Evolutionary conservation across 2,797 vertebrate genomes (phyloP).

Genomic region (Rhyacichthys aspro): DNA sequence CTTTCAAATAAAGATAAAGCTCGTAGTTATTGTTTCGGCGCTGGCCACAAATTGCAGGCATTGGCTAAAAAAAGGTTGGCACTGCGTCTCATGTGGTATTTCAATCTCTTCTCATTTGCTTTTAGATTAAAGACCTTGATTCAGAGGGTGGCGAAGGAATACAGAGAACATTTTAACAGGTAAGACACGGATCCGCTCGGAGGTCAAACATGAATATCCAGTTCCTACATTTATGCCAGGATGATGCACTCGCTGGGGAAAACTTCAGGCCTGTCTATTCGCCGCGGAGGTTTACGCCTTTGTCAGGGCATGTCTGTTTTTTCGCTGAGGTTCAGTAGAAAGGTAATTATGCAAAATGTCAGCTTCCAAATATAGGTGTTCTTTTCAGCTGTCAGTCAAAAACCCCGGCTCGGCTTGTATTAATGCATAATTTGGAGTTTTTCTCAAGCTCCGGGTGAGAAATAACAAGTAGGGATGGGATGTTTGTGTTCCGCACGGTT

Average conservation of each 20-base stretch:
- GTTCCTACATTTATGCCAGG: slow-evolving; percentile 63
- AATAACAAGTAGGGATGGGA: slow-evolving; percentile 43
- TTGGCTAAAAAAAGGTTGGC: slow-evolving; percentile 39
- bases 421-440: slow-evolving; percentile 55
- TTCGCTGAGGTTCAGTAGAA: slow-evolving; percentile 56
- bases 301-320: slow-evolving; percentile 55
- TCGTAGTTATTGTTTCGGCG: slow-evolving; percentile 54
- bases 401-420: slow-evolving; percentile 38
- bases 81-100: slow-evolving; percentile 45
- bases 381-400: slow-evolving; percentile 70
- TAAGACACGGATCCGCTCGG: slow-evolving; percentile 62
- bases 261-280: slow-evolving; percentile 38
- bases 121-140: slow-evolving; percentile 91
- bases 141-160: slow-evolving; percentile 91
- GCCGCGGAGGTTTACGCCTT: slow-evolving; percentile 48
- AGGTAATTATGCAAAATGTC: slow-evolving; percentile 78
- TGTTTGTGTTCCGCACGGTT: slow-evolving; percentile 33
- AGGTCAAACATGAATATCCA: slow-evolving; percentile 62
- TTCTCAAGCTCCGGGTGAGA: slow-evolving; percentile 23
- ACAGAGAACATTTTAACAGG: slow-evolving; percentile 93
- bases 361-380: slow-evolving; percentile 73
- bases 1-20: slow-evolving; percentile 60
- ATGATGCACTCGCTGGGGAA: slow-evolving; percentile 34
- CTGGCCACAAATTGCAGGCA: slow-evolving; percentile 59
- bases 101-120: slow-evolving; percentile 65